These are phyloP conservation scores for Phylloscopus collybita DNA, from an alignment of 2,797 vertebrate genomes.

Conservation along the genomic window DNA sequence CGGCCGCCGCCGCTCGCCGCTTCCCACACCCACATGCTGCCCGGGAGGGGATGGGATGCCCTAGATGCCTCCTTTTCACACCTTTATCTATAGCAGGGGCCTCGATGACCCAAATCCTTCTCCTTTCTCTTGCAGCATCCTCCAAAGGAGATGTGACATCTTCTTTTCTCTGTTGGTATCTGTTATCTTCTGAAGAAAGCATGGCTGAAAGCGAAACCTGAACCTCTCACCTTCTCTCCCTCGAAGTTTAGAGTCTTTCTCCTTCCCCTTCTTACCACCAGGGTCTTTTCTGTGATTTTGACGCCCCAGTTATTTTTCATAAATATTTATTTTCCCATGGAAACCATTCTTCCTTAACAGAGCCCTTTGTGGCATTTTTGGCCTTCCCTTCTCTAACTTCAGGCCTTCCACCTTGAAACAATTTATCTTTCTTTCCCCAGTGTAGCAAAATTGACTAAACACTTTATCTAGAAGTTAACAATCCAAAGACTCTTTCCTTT, in stretches of 20 bases:
- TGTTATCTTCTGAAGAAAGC: not conserved
- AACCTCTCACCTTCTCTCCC: not conserved
- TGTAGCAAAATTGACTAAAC: not conserved
- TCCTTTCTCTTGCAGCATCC: not conserved
- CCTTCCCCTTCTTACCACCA: not conserved
- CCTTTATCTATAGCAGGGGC: not conserved
- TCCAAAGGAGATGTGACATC: not conserved
- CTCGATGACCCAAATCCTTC: conserved; percentile 17
- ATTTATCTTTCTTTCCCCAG: not conserved
- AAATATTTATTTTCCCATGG: not conserved
- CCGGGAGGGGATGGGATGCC: not conserved
- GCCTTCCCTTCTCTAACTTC: not conserved
- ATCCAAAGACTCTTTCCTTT: not conserved
- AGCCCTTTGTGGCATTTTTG: not conserved
- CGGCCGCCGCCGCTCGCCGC: not conserved
- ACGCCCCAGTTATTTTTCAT: not conserved
- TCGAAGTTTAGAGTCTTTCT: not conserved
- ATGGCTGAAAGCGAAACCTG: not conserved
- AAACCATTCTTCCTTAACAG: not conserved
- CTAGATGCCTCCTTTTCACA: not conserved
- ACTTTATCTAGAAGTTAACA: not conserved
- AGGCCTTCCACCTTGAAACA: not conserved
- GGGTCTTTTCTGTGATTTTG: not conserved
- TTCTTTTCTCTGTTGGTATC: not conserved
- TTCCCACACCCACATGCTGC: not conserved